Evolutionary conservation across 2,113 vertebrate genomes (phyloP), one percentile per base, ranked within the genome.

Genomic region (Neogale vison): DNA sequence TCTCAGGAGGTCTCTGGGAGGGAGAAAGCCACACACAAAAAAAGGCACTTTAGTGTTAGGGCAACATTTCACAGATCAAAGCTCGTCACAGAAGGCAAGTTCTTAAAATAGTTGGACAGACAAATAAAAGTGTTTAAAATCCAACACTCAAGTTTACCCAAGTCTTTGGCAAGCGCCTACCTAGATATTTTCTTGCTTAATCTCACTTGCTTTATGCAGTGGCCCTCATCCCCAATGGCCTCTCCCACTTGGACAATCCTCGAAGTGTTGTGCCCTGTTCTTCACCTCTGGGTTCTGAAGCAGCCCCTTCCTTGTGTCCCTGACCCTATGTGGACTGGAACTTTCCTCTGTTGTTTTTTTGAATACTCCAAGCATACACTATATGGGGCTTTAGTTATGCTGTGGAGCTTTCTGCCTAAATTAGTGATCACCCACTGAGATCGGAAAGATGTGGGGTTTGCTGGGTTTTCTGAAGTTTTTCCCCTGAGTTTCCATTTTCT

Each of bases 1-100:
- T 99, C 99, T 99, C 98, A 99, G 98, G 97, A 99, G 99, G 98
- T 99, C 99, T 99, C 99, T 99, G 98, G 57, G 98, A 98, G 91
- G 97, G 91, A 98, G 57, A 96, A 15, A 94, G 72, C 36, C 98
- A 98, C 95, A 98, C 67, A 69, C 6, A 88, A 98, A 42, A 42
- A 77, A 45, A 88, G 93, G 90, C 59, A 42, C 61, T 88, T 84
- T 92, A 3, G 1, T 71, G 63, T 80, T 39, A 94, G 47, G 24
- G 50, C 39, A 93, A 69, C 74, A 84, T 93, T 61, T 42, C 50
- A 55, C 3, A 36, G 52, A 47, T 91, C 39, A 63, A 29, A 82
- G 71, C 7, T 65, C 21, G 63, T 81, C 84, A 77, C 20, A 13
- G 74, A 96, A 91, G 47, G 17, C 31, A 84, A 71, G 34, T 2